Evolutionary conservation across 2,888 invertebrate species (phyloP), one percentile per base, ranked within the genome.

Genomic region (Chrysotoxum bicinctum): DNA sequence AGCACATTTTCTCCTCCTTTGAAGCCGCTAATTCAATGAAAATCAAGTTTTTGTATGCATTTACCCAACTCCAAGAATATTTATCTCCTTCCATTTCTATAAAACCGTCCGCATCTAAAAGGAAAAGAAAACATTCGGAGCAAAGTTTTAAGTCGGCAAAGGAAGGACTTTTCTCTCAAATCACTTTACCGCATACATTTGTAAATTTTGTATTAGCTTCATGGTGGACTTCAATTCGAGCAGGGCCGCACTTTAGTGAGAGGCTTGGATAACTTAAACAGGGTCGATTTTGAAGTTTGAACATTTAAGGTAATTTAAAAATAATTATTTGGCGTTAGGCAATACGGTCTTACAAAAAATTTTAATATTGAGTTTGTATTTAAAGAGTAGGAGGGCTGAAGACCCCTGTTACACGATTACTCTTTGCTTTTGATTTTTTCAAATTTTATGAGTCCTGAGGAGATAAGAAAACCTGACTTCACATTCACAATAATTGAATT

Each of bases 21-120:
- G 81, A 81, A 76, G 73, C 72, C 73, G 76, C 85, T 85, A 85
- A 85, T 85, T 85, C 81, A 85, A 85, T 85, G 81, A 85, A 77
- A 85, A 85, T 85, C 85, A 85, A 85, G 85, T 85, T 84, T 84
- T 84, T 72, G 84, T 80, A 58, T 75, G 54, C 75, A 60, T 50
- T 72, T 58, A 23, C 56, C 68, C 30, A 58, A 37, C 72, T 77
- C 54, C 60, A 50, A 30, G 58, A 26, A 52, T 43, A 69, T 45
- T 30, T 58, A 56, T 32, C 30, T 23, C 30, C 3, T 35, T 21
- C 10, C 37, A 30, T 40, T 48, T 66, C n/a, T n/a, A 30, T 64
- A 16, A 16, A 23, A 0, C 3, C 1, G 1, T 54, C 30, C 54
- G 0, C 6, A 40, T 7, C 9, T 19, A 21, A 19, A 37, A 37